Base-by-base conservation (phyloP, 1,140 invertebrate genomes). In the Melitaea cinxia region DNA sequence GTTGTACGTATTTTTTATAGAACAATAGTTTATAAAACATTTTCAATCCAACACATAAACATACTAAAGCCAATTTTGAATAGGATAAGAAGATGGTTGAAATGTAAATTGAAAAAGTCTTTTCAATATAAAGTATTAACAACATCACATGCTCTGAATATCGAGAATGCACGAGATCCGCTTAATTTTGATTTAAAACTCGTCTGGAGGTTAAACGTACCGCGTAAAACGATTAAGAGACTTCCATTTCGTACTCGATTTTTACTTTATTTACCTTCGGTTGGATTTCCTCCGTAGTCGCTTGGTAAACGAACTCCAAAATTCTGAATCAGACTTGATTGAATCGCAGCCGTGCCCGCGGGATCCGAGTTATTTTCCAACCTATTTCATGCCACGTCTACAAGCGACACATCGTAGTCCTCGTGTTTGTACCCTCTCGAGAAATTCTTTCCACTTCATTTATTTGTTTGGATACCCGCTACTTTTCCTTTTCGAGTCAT, bases 291-390 rank as follows among this genome's bases (percentile, higher is more conserved):
- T 72, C 71, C 75, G 75, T 73, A 64, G 66, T 72, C 68, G 72
- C 73, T 82, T 73, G 65, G 79, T 87, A 85, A 87, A 89, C 84
- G 81, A 85, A 88, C 85, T 85, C 81, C 80, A 71, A 89, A 86
- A 85, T 83, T 85, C 78, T 85, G 85, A 89, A 88, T 86, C 83
- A 79, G 74, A 81, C 72, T 83, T 86, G 85, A 89, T 89, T 89
- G 87, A 88, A 88, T 88, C 82, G 78, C 75, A 80, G 71, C 70
- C 72, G 67, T 77, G 77, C 83, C 83, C 80, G 69, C 71, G 83
- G 87, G 85, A 83, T 75, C 73, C 67, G 70, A 82, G 85, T 86
- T 86, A 83, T 89, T 89, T 89, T 85, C 83, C 85, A 77, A 84
- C 77, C 82, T 86, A 87, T 89, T 89, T 87, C 75, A 77, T 83